Evolutionary conservation across 2,113 vertebrate genomes (phyloP), one percentile per base, ranked within the genome.

Genomic region (Caloenas nicobarica): DNA sequence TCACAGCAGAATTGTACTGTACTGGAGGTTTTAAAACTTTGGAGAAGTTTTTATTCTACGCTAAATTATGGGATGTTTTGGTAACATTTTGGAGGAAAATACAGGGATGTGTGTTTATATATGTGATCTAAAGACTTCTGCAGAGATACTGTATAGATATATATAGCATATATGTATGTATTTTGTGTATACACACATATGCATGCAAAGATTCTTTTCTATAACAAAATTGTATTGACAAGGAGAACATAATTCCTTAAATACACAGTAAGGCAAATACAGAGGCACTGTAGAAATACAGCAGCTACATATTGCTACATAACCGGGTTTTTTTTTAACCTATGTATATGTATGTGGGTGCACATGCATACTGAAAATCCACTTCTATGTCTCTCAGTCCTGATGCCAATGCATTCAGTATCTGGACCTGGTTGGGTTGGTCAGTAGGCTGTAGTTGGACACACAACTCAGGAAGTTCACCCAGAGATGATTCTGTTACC

Each of bases 51-150:
- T 91, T 60, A 56, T 86, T 54, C 13, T 72, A 33, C 82, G 21
- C 13, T 92, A 65, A 77, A 81, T 64, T 48, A 33, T 61, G 33
- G 65, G 23, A 24, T 33, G 10, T 68, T 92, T 86, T 36, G 15
- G 8, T 70, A 86, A 28, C 2, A 18, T 73, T 44, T 77, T 57
- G 12, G 48, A 60, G 26, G 48, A 83, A 69, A 73, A 40, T 36
- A 26, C 0, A 0, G 6, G 1, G 5, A 2, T 74, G 13, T 31
- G n/a, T 44, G 4, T 23, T 6, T 42, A 2, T 36, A 51, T 51
- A 26, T 53, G 24, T 65, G 46, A 69, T 60, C 9, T 68, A 36
- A 83, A 80, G 38, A 79, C 11, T 5, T 23, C 19, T 81, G 33
- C 46, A n/a, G 60, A 62, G 24, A 33, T 81, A 14, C 21, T 86